Percentiles rank a stretch among this genome's conserved stretches.
Evolutionary conservation across 64 coral and sea anemone genomes (phyloP).

Genomic region (Catalaphyllia jardinei): DNA sequence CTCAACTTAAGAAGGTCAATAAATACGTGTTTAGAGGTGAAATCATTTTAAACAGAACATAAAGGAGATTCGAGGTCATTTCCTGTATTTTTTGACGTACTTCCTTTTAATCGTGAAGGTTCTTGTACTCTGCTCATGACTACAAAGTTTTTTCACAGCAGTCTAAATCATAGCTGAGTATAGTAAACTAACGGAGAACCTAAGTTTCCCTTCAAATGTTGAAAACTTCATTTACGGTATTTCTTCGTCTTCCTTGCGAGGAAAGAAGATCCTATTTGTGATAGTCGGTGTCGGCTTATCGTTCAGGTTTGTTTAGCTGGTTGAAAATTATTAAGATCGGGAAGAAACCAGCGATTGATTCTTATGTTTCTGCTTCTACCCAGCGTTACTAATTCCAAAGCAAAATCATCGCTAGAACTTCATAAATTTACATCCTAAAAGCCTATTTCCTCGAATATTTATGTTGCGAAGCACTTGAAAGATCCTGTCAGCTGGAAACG

Average conservation of each 20-base stretch:
- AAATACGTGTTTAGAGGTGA: not conserved
- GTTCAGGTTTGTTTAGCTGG: not conserved
- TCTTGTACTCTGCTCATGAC: not conserved
- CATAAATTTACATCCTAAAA: not conserved
- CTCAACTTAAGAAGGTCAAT: not conserved
- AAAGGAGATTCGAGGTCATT: conserved; percentile 6
- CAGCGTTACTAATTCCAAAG: not conserved
- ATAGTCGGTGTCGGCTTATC: not conserved
- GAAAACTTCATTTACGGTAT: not conserved
- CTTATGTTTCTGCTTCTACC: not conserved
- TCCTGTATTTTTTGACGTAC: conserved; percentile 24
- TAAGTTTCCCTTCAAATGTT: not conserved
- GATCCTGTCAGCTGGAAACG: not conserved
- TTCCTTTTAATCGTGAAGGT: conserved; percentile 17
- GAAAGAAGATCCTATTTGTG: not conserved
- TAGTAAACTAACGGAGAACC: not conserved
- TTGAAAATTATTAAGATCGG: not conserved
- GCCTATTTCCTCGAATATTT: not conserved
- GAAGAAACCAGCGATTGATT: not conserved
- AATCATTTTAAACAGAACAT: conserved; percentile 5
- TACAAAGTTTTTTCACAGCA: not conserved
- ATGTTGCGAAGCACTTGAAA: conserved; percentile 1
- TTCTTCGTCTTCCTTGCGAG: not conserved
- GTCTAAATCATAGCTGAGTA: not conserved
- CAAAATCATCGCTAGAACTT: not conserved